phyloP scores from a whole-genome alignment of 2,113 vertebrate species.

The Litocranius walleri region DNA sequence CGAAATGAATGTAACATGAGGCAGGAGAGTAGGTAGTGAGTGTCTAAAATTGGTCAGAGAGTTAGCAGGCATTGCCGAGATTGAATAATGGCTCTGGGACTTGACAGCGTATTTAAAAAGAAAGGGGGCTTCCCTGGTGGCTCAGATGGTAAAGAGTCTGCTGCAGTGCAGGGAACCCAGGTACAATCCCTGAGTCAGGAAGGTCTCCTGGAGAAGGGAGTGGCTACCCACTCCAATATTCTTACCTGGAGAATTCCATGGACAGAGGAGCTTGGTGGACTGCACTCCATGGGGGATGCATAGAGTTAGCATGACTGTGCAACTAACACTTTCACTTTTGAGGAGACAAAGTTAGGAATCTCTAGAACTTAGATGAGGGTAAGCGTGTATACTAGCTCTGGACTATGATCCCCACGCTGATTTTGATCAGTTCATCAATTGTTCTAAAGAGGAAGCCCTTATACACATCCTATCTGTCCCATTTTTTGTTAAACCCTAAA shows the following conservation, averaged over 20 bases:
- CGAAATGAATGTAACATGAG: background rate
- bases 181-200: background rate
- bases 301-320: background rate
- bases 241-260: background rate
- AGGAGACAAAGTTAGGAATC: background rate
- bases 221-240: background rate
- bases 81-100: background rate
- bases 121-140: background rate
- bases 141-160: background rate
- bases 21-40: background rate
- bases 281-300: background rate
- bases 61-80: background rate
- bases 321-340: background rate
- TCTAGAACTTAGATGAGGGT: background rate
- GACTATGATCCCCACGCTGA: background rate
- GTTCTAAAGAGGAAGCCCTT: background rate
- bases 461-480: background rate
- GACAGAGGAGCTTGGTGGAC: background rate
- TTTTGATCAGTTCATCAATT: background rate
- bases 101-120: background rate
- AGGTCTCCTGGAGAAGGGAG: background rate
- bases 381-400: no score
- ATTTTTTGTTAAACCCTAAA: background rate
- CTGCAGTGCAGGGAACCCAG: background rate
- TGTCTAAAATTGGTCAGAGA: background rate